A percentile compares a stretch with the other conserved stretches of the same genome.
Conservation (phyloP, 2,797 vertebrate genomes). For the Crenuchus spilurus region DNA sequence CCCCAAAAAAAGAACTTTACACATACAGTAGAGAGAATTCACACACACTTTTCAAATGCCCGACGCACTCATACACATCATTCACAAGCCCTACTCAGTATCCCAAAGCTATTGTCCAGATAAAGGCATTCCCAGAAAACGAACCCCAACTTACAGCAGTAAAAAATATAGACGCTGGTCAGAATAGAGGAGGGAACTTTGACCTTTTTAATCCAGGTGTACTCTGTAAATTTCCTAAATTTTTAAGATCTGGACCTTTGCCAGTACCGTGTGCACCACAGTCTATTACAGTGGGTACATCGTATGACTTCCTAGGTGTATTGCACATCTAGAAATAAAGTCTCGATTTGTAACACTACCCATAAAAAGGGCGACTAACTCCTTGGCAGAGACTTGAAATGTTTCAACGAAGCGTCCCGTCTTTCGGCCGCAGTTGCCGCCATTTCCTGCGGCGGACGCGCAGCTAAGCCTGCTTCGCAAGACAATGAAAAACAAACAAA, state of each 20-base stretch:
- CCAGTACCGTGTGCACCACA: conserved; percentile 47
- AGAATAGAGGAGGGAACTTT: conserved; percentile 41
- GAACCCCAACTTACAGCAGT: conserved; percentile 86
- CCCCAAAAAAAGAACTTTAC: conserved; percentile 62
- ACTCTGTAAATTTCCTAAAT: conserved; percentile 45
- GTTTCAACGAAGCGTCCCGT: conserved; percentile 19
- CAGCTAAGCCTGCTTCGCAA: too few species aligned
- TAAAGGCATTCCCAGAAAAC: conserved; percentile 72
- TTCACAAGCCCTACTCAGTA: conserved; percentile 73
- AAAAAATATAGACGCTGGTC: conserved; percentile 67
- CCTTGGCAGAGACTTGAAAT: conserved; percentile 44
- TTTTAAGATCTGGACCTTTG: conserved; percentile 37
- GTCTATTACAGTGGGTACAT: conserved; percentile 6
- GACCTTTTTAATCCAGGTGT: conserved; percentile 38
- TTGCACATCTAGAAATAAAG: conserved; percentile 31
- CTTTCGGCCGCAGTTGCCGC: conserved; percentile 18
- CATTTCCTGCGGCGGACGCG: too few species aligned
- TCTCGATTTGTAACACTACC: conserved; percentile 39
- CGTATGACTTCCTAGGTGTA: conserved; percentile 14
- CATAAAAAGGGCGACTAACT: conserved; percentile 40
- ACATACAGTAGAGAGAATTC: conserved; percentile 65
- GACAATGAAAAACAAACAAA: conserved; percentile 26
- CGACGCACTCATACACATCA: conserved; percentile 54
- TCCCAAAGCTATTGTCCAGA: conserved; percentile 74
- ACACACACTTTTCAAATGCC: conserved; percentile 46